These are phyloP conservation scores for Ichneumoninae sp. DNA, from an alignment of 2,888 invertebrate genomes.

Conservation along the genomic window DNA sequence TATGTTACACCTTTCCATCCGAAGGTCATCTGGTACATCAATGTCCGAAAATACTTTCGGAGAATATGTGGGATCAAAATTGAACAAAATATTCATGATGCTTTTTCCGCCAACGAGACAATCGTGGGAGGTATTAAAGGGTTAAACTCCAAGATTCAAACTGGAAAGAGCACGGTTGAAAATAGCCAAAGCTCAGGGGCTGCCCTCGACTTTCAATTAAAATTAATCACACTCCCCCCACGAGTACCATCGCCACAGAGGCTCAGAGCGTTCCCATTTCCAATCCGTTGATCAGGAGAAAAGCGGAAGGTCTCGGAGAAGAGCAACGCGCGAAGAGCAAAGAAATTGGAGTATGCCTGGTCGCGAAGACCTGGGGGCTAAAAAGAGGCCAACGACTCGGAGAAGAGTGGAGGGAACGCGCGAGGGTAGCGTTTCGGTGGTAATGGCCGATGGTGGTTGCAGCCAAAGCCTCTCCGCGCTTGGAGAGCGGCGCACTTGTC, in stretches of 20 bases:
- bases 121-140: neutral
- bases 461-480: slow-evolving; percentile 57
- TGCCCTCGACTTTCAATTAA: neutral
- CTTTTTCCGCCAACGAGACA: neutral
- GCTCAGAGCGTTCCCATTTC: neutral
- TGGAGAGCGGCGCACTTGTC: slow-evolving; percentile 64
- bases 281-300: neutral
- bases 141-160: neutral
- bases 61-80: neutral
- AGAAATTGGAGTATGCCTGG: neutral
- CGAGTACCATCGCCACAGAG: neutral
- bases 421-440: slow-evolving; percentile 34
- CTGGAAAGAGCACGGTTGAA: neutral
- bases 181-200: neutral
- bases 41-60: neutral
- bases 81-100: neutral
- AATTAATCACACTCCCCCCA: neutral
- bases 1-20: neutral
- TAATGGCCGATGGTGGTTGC: slow-evolving; percentile 37
- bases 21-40: neutral
- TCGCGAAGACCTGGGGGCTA: slow-evolving; percentile 26
- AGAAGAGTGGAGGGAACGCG: slow-evolving; percentile 21
- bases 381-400: slow-evolving; percentile 21
- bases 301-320: neutral
- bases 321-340: slow-evolving; percentile 32